Conservation (phyloP, 2,797 vertebrate species). For the Borostomias antarcticus region DNA sequence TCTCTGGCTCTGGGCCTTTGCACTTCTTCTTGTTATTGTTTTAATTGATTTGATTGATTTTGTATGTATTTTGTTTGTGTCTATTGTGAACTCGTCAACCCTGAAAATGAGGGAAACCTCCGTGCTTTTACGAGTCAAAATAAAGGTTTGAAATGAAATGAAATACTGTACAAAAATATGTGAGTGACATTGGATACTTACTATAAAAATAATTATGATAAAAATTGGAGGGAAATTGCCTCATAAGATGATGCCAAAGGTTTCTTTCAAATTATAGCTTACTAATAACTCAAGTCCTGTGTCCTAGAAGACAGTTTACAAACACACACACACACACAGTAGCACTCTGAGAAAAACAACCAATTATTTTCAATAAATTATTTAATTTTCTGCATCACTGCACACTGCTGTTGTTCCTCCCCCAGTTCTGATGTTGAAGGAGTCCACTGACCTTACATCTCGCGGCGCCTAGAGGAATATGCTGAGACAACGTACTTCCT, state of each 20-base stretch:
- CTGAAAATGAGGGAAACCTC: too few species aligned
- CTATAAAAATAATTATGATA: too few species aligned
- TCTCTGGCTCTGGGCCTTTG: too few species aligned
- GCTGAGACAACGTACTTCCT: background rate
- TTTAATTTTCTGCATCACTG: conserved; percentile 49
- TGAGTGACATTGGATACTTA: too few species aligned
- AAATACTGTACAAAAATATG: too few species aligned
- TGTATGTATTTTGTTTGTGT: too few species aligned
- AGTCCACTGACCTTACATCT: conserved; percentile 28
- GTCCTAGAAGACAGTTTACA: background rate
- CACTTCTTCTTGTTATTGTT: too few species aligned
- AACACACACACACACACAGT: conserved; percentile 3
- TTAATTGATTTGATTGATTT: too few species aligned
- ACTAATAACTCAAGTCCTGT: background rate
- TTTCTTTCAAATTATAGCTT: background rate
- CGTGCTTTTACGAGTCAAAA: too few species aligned
- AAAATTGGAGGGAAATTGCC: background rate
- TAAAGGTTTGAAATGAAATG: too few species aligned
- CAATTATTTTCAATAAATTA: conserved; percentile 44
- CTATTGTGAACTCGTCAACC: too few species aligned
- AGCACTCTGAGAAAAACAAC: conserved; percentile 19
- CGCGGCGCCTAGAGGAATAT: conserved; percentile 27
- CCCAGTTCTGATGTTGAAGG: conserved; percentile 32
- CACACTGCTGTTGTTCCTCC: conserved; percentile 25
- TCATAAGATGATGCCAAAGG: background rate